Evolutionary conservation across 2,888 invertebrate species (phyloP), one percentile per base, ranked within the genome.

Genomic region (Neoitamus cyanurus): DNA sequence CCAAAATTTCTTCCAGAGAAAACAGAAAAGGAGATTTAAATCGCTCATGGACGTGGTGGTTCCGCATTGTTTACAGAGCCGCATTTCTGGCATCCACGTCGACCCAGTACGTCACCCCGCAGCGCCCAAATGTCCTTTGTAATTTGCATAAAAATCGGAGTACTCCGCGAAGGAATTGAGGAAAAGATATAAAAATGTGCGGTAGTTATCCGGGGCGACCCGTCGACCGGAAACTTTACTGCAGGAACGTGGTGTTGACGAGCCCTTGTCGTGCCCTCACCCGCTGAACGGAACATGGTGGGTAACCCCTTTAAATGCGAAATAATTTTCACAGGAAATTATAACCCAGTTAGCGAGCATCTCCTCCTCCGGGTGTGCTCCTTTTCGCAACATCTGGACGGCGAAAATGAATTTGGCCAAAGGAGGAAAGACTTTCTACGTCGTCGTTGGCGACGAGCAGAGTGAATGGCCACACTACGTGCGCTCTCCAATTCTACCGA

Each of bases 301-400:
- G 13, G 30, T 30, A 31, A 70, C 31, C 31, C 70, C 31, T 70
- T 70, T 31, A 70, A n/a, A 70, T 31, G 58, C 9, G 58, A 70
- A 70, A 70, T 31, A 70, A 70, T 70, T 70, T 70, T 70, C 70
- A 70, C 70, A 70, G n/a, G 70, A 70, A 70, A 70, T 70, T 70
- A 70, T 70, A 70, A 70, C 70, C 70, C 31, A 70, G 70, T 70
- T 70, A 70, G 31, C 70, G 70, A 70, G n/a, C 30, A 70, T 70
- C 30, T 70, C 70, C 70, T n/a, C 3, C 30, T 70, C 31, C n/a
- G 31, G 31, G 70, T 28, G 70, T 30, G 30, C 31, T 70, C n/a
- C 30, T 58, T 58, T 58, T 31, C 30, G 30, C 70, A 70, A 70
- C 70, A 70, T 70, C 70, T 70, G 70, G 70, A 70, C 15, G 70